These are phyloP conservation scores for Palythoa heliodiscus DNA, from an alignment of 92 coral and sea anemone species.

Conservation along the genomic window DNA sequence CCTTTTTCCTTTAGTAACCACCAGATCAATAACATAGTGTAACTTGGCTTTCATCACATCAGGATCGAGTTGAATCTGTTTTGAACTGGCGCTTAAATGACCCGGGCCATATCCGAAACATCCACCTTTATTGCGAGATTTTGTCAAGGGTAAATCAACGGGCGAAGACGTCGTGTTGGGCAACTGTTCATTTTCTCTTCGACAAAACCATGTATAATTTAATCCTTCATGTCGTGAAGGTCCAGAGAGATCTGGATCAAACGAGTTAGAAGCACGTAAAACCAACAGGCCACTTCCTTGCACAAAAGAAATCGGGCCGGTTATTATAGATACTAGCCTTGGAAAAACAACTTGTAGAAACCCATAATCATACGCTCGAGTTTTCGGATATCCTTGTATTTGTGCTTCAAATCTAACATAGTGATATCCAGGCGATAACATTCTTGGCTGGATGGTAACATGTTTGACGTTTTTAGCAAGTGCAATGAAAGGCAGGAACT, in stretches of 20 bases:
- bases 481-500: conserved; percentile 20
- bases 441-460: conserved; percentile 5
- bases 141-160: conserved; percentile 32
- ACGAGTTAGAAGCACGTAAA: conserved; percentile 28
- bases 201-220: conserved; percentile 45
- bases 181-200: conserved; percentile 36
- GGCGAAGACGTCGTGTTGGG: conserved; percentile 20
- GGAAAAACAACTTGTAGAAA: conserved; percentile 7
- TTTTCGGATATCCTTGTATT: conserved; percentile 7
- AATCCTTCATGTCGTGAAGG: conserved; percentile 6
- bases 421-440: conserved; percentile 22
- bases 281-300: conserved; percentile 48
- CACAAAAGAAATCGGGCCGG: conserved; percentile 19
- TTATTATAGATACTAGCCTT: conserved; percentile 23
- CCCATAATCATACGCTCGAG: conserved; percentile 46
- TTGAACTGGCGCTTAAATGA: conserved; percentile 20
- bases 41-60: conserved; percentile 66
- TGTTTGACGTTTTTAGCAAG: conserved; percentile 19
- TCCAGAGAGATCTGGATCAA: conserved; percentile 24
- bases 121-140: conserved; percentile 30
- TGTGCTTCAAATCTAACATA: conserved; percentile 29
- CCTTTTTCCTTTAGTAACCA: conserved; percentile 59
- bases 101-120: conserved; percentile 65
- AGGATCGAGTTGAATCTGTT: conserved; percentile 31
- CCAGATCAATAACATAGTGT: conserved; percentile 61